A percentile compares a stretch with the other conserved stretches of the same genome.
Evolutionary conservation across 2,888 invertebrate species (phyloP).

Genomic region (Calameuta filiformis): DNA sequence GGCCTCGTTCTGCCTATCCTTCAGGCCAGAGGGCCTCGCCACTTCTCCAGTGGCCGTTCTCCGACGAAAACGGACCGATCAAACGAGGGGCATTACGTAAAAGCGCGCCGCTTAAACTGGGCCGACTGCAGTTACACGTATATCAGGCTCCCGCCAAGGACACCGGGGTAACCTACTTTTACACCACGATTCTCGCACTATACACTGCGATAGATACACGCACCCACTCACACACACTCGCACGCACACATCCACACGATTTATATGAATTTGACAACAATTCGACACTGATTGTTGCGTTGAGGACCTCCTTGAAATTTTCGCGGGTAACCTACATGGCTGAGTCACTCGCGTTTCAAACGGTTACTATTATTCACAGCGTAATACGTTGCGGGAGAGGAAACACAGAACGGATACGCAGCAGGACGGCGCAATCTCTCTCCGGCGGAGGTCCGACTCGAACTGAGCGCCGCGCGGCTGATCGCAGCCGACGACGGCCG

Average conservation of each 20-base stretch:
- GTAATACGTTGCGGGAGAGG: conserved; percentile 18
- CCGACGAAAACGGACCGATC: not conserved
- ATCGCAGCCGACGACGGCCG: conserved; percentile 49
- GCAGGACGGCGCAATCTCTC: conserved; percentile 41
- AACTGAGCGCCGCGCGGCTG: conserved; percentile 56
- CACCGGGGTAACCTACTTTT: conserved; percentile 39
- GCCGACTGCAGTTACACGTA: conserved; percentile 26
- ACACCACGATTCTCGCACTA: conserved; percentile 6
- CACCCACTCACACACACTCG: conserved; percentile 11
- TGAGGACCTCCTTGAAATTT: not conserved
- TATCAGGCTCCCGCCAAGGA: conserved; percentile 36
- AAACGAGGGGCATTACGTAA: conserved; percentile 46
- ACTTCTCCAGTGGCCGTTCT: not conserved
- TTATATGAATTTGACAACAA: not conserved
- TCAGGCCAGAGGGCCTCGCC: not conserved
- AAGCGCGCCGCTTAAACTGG: conserved; percentile 46
- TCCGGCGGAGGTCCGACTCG: conserved; percentile 57
- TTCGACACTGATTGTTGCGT: not conserved
- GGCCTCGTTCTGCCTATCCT: not conserved
- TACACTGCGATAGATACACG: conserved; percentile 14
- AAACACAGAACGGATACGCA: conserved; percentile 27
- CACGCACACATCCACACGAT: not conserved
- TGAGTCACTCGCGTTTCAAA: not conserved
- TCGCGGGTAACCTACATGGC: not conserved
- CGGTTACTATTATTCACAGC: not conserved